These are phyloP conservation scores for Drosophila ambigua DNA, from an alignment of 1,140 invertebrate genomes.

Conservation along the genomic window DNA sequence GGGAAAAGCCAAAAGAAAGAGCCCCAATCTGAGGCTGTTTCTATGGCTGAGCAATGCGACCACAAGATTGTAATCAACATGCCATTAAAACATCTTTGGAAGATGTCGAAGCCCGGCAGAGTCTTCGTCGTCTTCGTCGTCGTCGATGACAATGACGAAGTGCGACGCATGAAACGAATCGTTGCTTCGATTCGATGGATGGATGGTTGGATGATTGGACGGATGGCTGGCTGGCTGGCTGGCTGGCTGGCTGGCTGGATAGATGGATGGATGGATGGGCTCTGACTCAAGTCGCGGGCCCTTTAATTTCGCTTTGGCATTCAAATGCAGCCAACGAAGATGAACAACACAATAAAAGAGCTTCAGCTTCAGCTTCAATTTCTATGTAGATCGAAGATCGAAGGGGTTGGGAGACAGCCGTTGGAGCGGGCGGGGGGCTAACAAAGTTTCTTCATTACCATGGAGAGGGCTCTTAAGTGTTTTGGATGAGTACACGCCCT, in stretches of 20 bases:
- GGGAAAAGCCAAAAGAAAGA: conserved; percentile 62
- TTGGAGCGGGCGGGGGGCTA: conserved; percentile 6
- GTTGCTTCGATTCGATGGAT: conserved; percentile 34
- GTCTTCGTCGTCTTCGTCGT: conserved; percentile 39
- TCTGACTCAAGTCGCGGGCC: conserved; percentile 29
- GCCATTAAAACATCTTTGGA: conserved; percentile 79
- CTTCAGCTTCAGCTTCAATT: too few relatives aligned
- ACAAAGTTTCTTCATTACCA: conserved; percentile 76
- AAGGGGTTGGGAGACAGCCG: neutral
- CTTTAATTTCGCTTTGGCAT: conserved; percentile 76
- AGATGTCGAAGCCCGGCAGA: conserved; percentile 58
- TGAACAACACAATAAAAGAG: conserved; percentile 40
- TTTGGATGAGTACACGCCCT: conserved; percentile 82
- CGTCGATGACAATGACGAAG: conserved; percentile 76
- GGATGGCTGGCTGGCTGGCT: conserved; percentile 45
- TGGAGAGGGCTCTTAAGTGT: conserved; percentile 68
- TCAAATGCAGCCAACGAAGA: conserved; percentile 76
- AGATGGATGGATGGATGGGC: conserved; percentile 17
- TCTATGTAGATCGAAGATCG: too few relatives aligned
- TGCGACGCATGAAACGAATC: conserved; percentile 70
- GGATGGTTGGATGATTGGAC: conserved; percentile 26
- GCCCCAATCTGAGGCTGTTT: conserved; percentile 8
- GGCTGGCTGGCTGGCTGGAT: conserved; percentile 24
- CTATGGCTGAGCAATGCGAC: conserved; percentile 39
- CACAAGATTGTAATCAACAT: conserved; percentile 83